These are phyloP conservation scores for Macrotis lagotis DNA, from an alignment of 2,113 vertebrate species.

Conservation along the genomic window DNA sequence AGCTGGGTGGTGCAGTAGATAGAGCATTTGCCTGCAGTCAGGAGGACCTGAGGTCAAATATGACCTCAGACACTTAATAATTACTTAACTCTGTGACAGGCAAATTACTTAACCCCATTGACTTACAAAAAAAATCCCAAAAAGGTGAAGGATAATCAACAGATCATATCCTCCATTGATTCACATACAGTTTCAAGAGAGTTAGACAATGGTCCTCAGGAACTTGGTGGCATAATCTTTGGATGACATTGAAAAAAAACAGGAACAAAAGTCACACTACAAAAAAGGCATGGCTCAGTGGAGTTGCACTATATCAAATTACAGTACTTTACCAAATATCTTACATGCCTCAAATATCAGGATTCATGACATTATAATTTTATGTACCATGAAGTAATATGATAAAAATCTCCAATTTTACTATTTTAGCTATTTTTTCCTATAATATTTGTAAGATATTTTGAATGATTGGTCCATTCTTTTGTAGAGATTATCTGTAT, in stretches of 20 bases:
- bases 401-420: background rate
- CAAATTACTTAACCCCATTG: too few relatives aligned
- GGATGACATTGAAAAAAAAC: background rate
- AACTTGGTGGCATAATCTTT: background rate
- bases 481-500: background rate
- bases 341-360: background rate
- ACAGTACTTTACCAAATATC: background rate
- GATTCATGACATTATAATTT: background rate
- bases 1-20: too few relatives aligned
- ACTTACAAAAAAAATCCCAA: too few relatives aligned
- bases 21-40: too few relatives aligned
- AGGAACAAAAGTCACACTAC: background rate
- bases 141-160: background rate
- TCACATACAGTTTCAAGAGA: background rate
- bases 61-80: too few relatives aligned
- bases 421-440: background rate
- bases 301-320: background rate
- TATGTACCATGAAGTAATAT: background rate
- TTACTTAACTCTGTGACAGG: too few relatives aligned
- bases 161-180: background rate
- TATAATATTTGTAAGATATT: background rate
- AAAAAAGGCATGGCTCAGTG: background rate
- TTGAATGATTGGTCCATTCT: background rate
- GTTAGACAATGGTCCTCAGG: background rate
- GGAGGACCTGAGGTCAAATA: too few relatives aligned